These are phyloP conservation scores for Apteryx mantelli DNA, from an alignment of 2,113 vertebrate species.

Conservation along the genomic window DNA sequence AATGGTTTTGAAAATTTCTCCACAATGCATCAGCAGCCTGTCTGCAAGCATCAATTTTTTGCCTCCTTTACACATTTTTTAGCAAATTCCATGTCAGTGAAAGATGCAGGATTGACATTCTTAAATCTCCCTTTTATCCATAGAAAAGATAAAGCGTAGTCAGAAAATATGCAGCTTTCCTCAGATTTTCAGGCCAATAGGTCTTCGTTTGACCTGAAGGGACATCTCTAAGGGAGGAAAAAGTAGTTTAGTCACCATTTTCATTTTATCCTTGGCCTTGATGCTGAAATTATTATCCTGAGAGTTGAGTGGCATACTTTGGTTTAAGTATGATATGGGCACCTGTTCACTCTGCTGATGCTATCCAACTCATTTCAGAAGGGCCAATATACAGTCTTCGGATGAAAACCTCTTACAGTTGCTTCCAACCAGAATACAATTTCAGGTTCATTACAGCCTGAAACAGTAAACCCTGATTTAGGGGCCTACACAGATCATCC, in stretches of 20 bases:
- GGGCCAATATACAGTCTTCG: not conserved
- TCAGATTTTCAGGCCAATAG: not conserved
- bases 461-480: not conserved
- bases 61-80: slow-evolving; percentile 27
- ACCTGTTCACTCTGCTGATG: slow-evolving; percentile 7
- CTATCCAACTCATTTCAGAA: not conserved
- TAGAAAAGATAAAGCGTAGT: slow-evolving; percentile 13
- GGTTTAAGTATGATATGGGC: not conserved
- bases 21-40: slow-evolving; percentile 1
- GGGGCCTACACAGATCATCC: not conserved
- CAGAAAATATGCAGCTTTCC: slow-evolving; percentile 5
- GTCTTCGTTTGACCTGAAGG: not conserved
- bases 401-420: not conserved
- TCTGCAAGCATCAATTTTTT: slow-evolving; percentile 22
- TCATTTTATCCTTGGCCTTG: slow-evolving; percentile 9
- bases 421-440: not conserved
- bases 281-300: not conserved
- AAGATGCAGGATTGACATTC: slow-evolving; percentile 43
- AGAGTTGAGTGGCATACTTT: not conserved
- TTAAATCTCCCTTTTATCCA: slow-evolving; percentile 25
- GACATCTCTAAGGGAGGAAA: not conserved
- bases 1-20: slow-evolving; percentile 46
- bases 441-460: not conserved
- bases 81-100: slow-evolving; percentile 26
- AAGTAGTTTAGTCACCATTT: not conserved